These are phyloP conservation scores for Paradoxurus hermaphroditus DNA, from an alignment of 2,113 vertebrate species.

Conservation along the genomic window DNA sequence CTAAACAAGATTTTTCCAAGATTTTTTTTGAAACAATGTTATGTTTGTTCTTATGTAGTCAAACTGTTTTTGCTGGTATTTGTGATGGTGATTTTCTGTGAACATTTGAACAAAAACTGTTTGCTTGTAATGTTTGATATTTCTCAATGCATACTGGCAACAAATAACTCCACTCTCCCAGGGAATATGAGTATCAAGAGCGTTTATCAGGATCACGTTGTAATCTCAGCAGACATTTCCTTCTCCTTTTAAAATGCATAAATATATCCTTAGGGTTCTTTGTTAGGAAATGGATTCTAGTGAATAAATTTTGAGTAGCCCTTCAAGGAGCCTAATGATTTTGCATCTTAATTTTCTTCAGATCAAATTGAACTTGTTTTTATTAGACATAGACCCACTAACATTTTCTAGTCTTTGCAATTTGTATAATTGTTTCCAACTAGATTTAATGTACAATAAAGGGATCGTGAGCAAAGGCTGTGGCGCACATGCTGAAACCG, in stretches of 20 bases:
- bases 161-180: not conserved
- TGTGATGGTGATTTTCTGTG: slow-evolving; percentile 32
- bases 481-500: not conserved
- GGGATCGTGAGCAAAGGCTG: slow-evolving; percentile 62
- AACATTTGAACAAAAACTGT: slow-evolving; percentile 22
- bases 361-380: slow-evolving; percentile 49
- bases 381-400: slow-evolving; percentile 35
- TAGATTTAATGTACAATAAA: slow-evolving; percentile 47
- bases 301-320: slow-evolving; percentile 9
- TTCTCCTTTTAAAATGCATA: slow-evolving; percentile 59
- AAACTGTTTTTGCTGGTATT: slow-evolving; percentile 40
- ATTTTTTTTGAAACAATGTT: slow-evolving; percentile 36
- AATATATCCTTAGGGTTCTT: not conserved
- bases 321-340: slow-evolving; percentile 36
- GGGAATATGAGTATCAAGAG: not conserved
- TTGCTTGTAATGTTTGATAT: slow-evolving; percentile 39
- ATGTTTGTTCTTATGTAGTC: not conserved
- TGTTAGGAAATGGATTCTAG: not conserved
- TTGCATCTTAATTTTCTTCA: slow-evolving; percentile 66
- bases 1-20: not conserved
- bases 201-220: not conserved
- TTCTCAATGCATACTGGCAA: not conserved
- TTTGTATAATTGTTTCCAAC: slow-evolving; percentile 50
- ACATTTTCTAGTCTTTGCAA: slow-evolving; percentile 63
- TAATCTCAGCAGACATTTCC: not conserved